phyloP scores from a whole-genome alignment of 30 jellyfish, hydroid and myxozoan species.

The Turritopsis rubra region DNA sequence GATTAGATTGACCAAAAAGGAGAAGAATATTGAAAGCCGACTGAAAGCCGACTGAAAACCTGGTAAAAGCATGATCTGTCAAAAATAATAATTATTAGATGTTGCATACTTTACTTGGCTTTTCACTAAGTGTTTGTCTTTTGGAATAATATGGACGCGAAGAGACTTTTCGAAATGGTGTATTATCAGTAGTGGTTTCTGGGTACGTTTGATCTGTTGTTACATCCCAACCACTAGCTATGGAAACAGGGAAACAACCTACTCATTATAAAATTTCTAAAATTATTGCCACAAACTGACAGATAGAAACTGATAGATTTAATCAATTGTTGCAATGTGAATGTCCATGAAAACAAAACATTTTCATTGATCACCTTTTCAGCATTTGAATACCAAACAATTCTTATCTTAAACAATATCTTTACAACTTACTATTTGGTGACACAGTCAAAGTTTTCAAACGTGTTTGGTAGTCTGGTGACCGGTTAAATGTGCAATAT shows the following conservation, averaged over 20 bases:
- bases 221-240: slow-evolving; percentile 10
- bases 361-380: too few species aligned
- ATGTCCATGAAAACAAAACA: too few species aligned
- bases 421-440: neutral
- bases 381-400: too few species aligned
- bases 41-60: too few species aligned
- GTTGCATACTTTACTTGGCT: neutral
- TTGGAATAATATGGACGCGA: neutral
- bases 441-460: slow-evolving; percentile 15
- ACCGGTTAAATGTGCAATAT: neutral
- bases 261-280: too few species aligned
- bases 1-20: too few species aligned
- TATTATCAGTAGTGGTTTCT: neutral
- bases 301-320: too few species aligned
- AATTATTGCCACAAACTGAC: too few species aligned
- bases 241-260: neutral
- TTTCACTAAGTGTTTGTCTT: neutral
- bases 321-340: too few species aligned
- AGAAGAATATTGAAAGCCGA: too few species aligned
- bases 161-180: slow-evolving; percentile 3
- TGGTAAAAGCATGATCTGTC: neutral
- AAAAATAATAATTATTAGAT: too few species aligned
- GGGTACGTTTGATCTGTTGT: neutral
- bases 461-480: slow-evolving; percentile 13
- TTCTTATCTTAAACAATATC: too few species aligned